Base-by-base conservation (phyloP, 53 echinoderm and acorn worm species). In the Hippasteria phrygiana region DNA sequence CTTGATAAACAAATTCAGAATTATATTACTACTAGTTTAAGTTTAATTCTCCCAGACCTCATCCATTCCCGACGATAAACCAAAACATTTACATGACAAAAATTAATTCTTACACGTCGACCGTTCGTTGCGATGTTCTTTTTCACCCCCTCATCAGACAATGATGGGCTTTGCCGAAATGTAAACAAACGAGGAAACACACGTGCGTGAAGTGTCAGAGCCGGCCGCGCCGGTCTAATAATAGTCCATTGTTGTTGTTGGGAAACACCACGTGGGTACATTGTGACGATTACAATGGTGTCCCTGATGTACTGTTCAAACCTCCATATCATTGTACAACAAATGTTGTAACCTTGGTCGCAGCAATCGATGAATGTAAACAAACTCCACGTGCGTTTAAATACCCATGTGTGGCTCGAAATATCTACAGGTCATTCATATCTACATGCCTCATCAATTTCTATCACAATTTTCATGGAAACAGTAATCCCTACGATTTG, bases 161-260 rank as follows among this genome's bases (percentile, higher is more conserved):
- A 37, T 3, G 24, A 24, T 73, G 42, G 9, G 59, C 26, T 59
- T 22, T 22, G 59, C 75, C 18, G 18, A 43, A 75, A 75, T 75
- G 75, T 75, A 75, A 75, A 75, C 75, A 75, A 43, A n/a, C n/a
- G n/a, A n/a, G n/a, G n/a, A n/a, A n/a, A 75, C 11, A 75, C 75
- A 75, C 46, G 43, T 75, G 75, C 59, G n/a, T 59, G 4, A 26
- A 3, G 59, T 24, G 26, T 6, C 59, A 59, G n/a, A 24, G 8
- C 1, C 22, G 24, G 22, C 26, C 59, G 22, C 18, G 22, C 22
- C 46, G 46, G 5, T 5, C 11, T 45, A 11, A 5, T 11, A 45
- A 11, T 45, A 7, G 46, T 7, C 46, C 6, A 11, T 11, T 24
- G 26, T 26, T 20, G 20, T 51, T 51, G 51, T 59, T 24, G 7